These are phyloP conservation scores for Lasioglossum oenotherae DNA, from an alignment of 2,888 invertebrate genomes.

Conservation along the genomic window DNA sequence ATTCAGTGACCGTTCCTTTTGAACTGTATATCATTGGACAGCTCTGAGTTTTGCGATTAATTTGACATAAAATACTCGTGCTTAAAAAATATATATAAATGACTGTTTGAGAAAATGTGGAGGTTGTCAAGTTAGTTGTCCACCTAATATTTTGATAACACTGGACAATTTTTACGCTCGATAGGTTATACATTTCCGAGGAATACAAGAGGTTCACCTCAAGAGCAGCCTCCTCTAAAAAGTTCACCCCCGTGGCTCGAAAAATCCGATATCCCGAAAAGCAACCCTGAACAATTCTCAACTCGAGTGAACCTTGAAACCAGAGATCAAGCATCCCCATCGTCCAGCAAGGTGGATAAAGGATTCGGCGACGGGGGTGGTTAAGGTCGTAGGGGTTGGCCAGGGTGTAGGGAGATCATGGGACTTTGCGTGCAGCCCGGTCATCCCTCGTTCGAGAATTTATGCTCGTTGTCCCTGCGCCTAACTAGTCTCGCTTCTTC, in stretches of 20 bases:
- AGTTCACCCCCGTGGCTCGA: not conserved
- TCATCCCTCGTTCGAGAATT: slow-evolving; percentile 84
- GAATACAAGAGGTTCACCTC: not conserved
- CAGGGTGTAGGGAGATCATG: slow-evolving; percentile 72
- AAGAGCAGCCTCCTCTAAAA: not conserved
- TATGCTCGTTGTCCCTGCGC: slow-evolving; percentile 83
- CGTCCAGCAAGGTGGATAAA: slow-evolving; percentile 31
- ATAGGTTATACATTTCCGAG: too few relatives aligned
- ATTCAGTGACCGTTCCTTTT: too few relatives aligned
- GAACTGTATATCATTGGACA: too few relatives aligned
- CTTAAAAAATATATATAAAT: too few relatives aligned
- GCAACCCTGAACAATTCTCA: not conserved
- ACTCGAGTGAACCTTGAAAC: not conserved
- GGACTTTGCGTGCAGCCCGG: slow-evolving; percentile 81
- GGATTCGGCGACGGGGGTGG: slow-evolving; percentile 24
- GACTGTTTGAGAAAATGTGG: too few relatives aligned
- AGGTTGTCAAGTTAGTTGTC: too few relatives aligned
- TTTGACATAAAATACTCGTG: too few relatives aligned
- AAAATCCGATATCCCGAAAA: not conserved
- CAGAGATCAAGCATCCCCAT: not conserved
- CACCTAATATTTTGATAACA: too few relatives aligned
- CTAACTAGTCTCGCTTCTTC: slow-evolving; percentile 84
- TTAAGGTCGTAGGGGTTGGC: slow-evolving; percentile 29
- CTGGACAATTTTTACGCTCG: too few relatives aligned
- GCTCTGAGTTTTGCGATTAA: too few relatives aligned